phyloP scores from a whole-genome alignment of 1,140 invertebrate genomes.

The Meloidogyne hapla region DNA sequence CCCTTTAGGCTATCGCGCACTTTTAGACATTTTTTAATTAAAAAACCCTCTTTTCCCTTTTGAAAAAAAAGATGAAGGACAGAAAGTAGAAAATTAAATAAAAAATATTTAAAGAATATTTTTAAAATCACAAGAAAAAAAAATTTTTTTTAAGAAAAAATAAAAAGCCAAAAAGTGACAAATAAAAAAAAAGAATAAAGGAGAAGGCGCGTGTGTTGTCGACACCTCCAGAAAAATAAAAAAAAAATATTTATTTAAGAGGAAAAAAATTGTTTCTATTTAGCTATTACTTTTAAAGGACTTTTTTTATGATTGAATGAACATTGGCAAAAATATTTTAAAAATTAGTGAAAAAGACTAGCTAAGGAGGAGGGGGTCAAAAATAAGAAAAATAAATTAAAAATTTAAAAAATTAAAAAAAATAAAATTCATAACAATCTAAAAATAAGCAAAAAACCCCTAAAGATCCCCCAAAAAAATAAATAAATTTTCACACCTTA shows the following conservation, averaged over 20 bases:
- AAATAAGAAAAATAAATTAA: no score
- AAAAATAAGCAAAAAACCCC: no score
- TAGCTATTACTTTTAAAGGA: neutral
- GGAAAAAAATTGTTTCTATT: neutral
- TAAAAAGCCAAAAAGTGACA: neutral
- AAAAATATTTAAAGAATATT: neutral
- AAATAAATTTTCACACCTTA: neutral
- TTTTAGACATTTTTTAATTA: neutral
- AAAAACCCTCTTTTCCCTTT: neutral
- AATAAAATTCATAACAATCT: no score
- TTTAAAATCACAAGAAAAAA: neutral
- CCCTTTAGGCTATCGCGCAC: neutral
- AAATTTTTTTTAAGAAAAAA: neutral
- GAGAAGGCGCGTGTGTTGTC: neutral
- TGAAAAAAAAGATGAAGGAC: neutral
- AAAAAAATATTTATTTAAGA: no score
- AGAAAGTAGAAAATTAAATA: neutral
- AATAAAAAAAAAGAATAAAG: neutral
- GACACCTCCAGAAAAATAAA: neutral
- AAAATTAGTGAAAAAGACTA: no score
- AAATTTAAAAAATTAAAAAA: no score
- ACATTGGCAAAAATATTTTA: no score
- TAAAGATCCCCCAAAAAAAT: neutral
- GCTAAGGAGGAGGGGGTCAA: no score
- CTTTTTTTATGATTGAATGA: no score